A percentile compares a stretch with the other conserved stretches of the same genome.
Conservation (phyloP, 2,888 invertebrate species). For the Xestia sexstrigata region DNA sequence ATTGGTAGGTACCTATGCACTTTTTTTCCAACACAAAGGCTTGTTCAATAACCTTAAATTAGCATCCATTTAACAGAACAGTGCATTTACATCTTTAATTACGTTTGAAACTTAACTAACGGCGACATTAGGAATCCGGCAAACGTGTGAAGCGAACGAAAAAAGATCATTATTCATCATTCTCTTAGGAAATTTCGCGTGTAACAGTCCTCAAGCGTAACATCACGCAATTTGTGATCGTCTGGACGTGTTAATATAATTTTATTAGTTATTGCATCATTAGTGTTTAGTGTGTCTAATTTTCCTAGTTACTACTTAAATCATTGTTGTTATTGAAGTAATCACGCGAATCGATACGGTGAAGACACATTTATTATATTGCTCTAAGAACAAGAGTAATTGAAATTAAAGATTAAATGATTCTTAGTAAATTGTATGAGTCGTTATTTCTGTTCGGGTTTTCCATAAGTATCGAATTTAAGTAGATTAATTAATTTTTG, state of each 20-base stretch:
- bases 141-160: constrained; percentile 31
- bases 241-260: constrained; percentile 15
- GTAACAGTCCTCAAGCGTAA: constrained; percentile 38
- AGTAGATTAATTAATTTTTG: no score
- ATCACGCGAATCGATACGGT: no score
- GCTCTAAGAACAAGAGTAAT: no score
- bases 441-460: no score
- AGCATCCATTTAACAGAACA: constrained; percentile 26
- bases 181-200: constrained; percentile 42
- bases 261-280: constrained; percentile 46
- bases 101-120: constrained; percentile 22
- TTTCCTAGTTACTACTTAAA: constrained; percentile 26
- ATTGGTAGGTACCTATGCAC: neutral
- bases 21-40: neutral
- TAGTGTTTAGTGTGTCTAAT: constrained; percentile 12
- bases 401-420: no score
- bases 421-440: no score
- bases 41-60: constrained; percentile 12
- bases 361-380: neutral
- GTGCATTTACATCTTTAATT: constrained; percentile 38
- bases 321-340: constrained; percentile 4
- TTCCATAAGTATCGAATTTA: no score
- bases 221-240: constrained; percentile 58
- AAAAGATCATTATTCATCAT: constrained; percentile 27
- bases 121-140: constrained; percentile 55